A percentile compares a stretch with the other conserved stretches of the same genome.
phyloP scores from a whole-genome alignment of 2,888 invertebrate genomes.

The Cloeon dipterum region DNA sequence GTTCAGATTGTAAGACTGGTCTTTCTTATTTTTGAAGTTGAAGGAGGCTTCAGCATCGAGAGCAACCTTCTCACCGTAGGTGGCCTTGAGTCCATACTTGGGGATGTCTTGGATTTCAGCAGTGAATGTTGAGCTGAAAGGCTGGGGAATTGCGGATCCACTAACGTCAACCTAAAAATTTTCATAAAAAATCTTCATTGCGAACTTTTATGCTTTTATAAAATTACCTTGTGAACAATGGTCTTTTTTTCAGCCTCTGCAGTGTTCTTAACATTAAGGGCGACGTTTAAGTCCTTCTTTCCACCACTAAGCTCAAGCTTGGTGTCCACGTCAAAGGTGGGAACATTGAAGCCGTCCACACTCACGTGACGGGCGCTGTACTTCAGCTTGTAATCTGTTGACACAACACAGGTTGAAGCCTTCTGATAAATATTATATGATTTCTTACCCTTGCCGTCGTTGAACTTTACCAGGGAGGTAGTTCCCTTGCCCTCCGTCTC shows the following conservation, averaged over 20 bases:
- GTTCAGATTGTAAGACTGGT: background rate
- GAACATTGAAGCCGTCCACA: background rate
- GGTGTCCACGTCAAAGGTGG: background rate
- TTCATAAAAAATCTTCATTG: background rate
- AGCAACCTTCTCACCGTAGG: background rate
- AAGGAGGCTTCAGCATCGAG: background rate
- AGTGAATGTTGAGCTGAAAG: background rate
- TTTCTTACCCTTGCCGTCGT: background rate
- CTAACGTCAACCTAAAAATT: background rate
- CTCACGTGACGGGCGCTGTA: background rate
- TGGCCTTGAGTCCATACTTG: background rate
- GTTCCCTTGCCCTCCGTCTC: background rate
- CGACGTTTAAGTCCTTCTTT: background rate
- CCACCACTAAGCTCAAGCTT: background rate
- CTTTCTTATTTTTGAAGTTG: background rate
- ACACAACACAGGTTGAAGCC: no score
- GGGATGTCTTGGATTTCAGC: background rate
- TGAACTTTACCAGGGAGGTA: background rate
- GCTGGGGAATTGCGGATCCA: background rate
- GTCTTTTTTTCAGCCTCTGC: background rate
- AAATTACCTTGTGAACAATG: conserved; percentile 1
- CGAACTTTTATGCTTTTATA: no score
- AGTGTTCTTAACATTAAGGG: background rate
- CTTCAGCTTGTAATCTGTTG: background rate
- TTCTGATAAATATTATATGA: no score